phyloP scores from a whole-genome alignment of 2,113 vertebrate species.

The Myotis brandtii region DNA sequence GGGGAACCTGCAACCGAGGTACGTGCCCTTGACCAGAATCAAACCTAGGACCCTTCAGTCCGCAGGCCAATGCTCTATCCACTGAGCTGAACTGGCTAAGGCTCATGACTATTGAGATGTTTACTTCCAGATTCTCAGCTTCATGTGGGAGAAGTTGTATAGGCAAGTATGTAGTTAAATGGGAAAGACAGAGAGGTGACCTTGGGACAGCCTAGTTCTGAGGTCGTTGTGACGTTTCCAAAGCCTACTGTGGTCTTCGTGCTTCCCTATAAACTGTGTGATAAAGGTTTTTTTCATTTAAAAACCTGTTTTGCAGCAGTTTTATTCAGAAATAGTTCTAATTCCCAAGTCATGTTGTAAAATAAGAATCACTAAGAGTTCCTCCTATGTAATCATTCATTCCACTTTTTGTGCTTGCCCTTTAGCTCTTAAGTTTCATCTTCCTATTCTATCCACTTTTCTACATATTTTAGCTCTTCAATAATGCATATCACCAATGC shows the following conservation, averaged over 20 bases:
- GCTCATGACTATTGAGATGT: background rate
- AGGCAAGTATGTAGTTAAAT: background rate
- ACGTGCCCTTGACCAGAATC: no score
- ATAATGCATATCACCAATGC: background rate
- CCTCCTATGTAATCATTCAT: background rate
- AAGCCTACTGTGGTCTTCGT: background rate
- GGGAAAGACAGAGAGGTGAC: background rate
- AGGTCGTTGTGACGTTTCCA: background rate
- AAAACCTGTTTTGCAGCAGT: background rate
- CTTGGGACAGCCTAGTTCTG: no score
- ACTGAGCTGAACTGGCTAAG: no score
- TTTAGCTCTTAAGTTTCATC: background rate
- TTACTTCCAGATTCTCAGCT: background rate
- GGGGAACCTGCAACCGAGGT: no score
- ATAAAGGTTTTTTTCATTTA: background rate
- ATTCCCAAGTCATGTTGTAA: background rate
- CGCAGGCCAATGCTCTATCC: accelerated
- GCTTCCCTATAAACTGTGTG: background rate
- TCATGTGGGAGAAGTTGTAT: background rate
- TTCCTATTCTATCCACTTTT: background rate
- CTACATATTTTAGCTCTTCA: background rate
- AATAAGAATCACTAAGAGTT: background rate
- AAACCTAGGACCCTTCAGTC: no score
- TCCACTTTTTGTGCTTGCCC: background rate
- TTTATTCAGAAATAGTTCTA: background rate